Evolutionary conservation across 1,140 invertebrate genomes (phyloP).

Genomic region (Chelonus insularis): DNA sequence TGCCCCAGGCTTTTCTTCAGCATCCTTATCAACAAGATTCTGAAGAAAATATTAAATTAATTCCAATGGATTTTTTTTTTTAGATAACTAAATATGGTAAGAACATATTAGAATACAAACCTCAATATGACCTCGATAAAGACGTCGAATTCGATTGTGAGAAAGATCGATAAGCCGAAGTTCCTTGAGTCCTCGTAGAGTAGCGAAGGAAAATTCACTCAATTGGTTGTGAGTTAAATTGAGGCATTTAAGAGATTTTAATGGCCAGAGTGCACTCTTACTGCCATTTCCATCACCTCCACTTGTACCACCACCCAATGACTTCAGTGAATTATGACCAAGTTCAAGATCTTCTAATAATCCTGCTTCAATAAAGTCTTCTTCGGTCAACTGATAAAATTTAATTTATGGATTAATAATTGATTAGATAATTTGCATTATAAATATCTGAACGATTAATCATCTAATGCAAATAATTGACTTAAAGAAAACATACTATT

Average conservation of each 20-base stretch:
- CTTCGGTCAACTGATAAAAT: slow-evolving; percentile 65
- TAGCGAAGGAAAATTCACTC: slow-evolving; percentile 74
- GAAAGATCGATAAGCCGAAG: slow-evolving; percentile 73
- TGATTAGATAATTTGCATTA: too few relatives aligned
- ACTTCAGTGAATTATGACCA: slow-evolving; percentile 70
- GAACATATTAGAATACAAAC: too few relatives aligned
- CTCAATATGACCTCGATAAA: slow-evolving; percentile 68
- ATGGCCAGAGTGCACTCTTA: slow-evolving; percentile 72
- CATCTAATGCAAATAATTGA: too few relatives aligned
- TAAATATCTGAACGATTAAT: too few relatives aligned
- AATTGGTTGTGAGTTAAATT: slow-evolving; percentile 78
- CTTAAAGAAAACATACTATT: slow-evolving; percentile 68
- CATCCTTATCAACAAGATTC: slow-evolving; percentile 74
- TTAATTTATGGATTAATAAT: too few relatives aligned
- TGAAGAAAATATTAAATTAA: too few relatives aligned
- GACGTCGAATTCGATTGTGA: slow-evolving; percentile 70
- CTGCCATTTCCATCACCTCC: slow-evolving; percentile 45
- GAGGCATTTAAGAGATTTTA: slow-evolving; percentile 67
- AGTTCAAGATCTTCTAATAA: slow-evolving; percentile 69
- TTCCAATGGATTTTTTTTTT: neutral
- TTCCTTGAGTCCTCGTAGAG: slow-evolving; percentile 71
- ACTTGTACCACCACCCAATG: slow-evolving; percentile 53
- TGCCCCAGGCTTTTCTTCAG: slow-evolving; percentile 57
- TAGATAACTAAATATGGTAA: too few relatives aligned
- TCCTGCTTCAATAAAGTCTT: slow-evolving; percentile 73